Evolutionary conservation across 2,888 invertebrate genomes (phyloP), one percentile per base, ranked within the genome.

Genomic region (Habroteleia sp.): DNA sequence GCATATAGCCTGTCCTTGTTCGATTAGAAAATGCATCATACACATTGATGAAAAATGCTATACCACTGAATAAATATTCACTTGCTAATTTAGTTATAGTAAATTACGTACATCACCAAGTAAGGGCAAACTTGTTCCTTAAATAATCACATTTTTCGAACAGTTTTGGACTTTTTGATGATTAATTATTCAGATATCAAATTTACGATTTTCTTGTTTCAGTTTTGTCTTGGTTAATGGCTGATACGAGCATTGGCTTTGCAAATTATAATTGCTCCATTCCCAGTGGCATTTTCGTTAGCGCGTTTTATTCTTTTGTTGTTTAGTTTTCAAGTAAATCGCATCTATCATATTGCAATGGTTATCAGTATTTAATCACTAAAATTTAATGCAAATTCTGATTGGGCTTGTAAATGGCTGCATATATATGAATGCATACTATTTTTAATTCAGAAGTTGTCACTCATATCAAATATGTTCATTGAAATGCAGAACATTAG

Each of bases 1-100:
- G 58, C 46, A 60, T 63, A 73, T 58, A 73, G 33, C 31, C 14
- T 58, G 73, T 60, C 65, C 73, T 66, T 56, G 60, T 66, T 60
- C 56, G 72, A 58, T 58, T 37, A 65, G 50, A 72, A 65, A 68
- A 50, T 42, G 29, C 42, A 31, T 41, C 23, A 10, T 33, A 63
- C 16, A 20, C 37, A 58, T 42, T 42, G 35, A 50, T 50, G 16
- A 35, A 48, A 42, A 58, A 48, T 39, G 31, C 16, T 54, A 37
- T 62, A 41, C 17, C 11, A 29, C 17, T 60, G 11, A 8, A 27
- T 46, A 14, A 27, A 65, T 42, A 42, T 25, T 50, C 42, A 14
- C 10, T 8, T 20, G 20, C 29, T 52, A 5, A 37, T 31, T 37
- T 23, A 23, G 35, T 5, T 10, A 6, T 1, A 1, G 25, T n/a